phyloP scores from a whole-genome alignment of 2,113 vertebrate species.

The Anser cygnoides region DNA sequence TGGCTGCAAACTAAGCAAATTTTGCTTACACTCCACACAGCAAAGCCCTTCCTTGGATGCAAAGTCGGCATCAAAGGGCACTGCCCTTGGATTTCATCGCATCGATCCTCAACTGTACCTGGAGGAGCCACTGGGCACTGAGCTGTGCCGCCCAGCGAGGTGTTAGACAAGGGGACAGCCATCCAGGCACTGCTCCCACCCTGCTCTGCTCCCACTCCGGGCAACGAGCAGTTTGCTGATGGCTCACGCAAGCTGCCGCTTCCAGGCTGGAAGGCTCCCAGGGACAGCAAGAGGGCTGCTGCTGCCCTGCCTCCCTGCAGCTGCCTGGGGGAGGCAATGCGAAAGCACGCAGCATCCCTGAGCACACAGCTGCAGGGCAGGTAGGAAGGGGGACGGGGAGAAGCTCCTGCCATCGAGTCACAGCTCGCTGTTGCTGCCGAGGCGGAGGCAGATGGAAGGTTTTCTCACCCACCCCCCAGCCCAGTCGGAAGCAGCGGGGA shows the following conservation, averaged over 20 bases:
- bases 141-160: background rate
- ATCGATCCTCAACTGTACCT: background rate
- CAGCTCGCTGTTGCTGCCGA: background rate
- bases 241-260: background rate
- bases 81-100: background rate
- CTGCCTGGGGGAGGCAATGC: fast-evolving
- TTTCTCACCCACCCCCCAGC: background rate
- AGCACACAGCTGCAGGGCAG: fast-evolving
- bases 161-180: background rate
- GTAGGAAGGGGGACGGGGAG: background rate
- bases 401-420: background rate
- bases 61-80: background rate
- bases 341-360: fast-evolving
- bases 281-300: fast-evolving
- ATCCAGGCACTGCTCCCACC: background rate
- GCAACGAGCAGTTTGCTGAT: background rate
- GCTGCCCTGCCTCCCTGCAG: background rate
- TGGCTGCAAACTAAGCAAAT: slow-evolving; percentile 16
- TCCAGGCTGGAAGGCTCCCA: background rate
- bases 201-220: background rate
- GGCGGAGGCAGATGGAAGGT: background rate
- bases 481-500: background rate
- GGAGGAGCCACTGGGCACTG: background rate
- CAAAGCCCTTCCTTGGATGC: background rate
- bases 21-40: background rate